A percentile compares a stretch with the other conserved stretches of the same genome.
phyloP scores from a whole-genome alignment of 2,113 vertebrate species.

The Symphodus melops region DNA sequence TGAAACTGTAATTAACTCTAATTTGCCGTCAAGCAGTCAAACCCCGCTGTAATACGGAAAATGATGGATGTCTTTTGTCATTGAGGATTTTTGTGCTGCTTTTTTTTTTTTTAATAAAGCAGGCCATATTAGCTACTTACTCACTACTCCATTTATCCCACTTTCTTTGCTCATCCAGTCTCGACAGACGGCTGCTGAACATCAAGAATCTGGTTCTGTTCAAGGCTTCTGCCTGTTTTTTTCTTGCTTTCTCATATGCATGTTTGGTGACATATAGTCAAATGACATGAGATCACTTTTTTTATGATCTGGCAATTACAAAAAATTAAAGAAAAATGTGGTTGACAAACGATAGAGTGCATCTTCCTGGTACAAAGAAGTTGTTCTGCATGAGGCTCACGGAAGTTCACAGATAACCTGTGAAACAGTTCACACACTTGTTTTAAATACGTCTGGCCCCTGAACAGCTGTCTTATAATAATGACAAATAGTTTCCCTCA shows the following conservation, averaged over 20 bases:
- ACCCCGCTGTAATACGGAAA: not conserved
- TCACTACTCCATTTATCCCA: not conserved
- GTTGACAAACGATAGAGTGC: too few species aligned
- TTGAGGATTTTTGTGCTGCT: slow-evolving; percentile 38
- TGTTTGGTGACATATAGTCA: not conserved
- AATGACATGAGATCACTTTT: not conserved
- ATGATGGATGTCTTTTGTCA: slow-evolving; percentile 49
- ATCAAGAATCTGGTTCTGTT: not conserved
- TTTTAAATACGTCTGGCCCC: slow-evolving; percentile 40
- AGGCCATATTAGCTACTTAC: slow-evolving; percentile 28
- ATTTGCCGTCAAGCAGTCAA: slow-evolving; percentile 71
- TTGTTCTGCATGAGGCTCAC: not conserved
- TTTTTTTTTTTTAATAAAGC: slow-evolving; percentile 61
- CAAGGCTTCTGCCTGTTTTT: not conserved
- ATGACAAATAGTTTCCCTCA: slow-evolving; percentile 74
- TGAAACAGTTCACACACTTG: slow-evolving; percentile 30
- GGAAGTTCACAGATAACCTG: not conserved
- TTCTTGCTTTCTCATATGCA: not conserved
- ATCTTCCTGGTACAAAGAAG: not conserved
- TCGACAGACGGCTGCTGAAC: not conserved
- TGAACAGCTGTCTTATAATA: slow-evolving; percentile 74
- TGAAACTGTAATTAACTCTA: slow-evolving; percentile 56
- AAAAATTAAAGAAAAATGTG: too few species aligned
- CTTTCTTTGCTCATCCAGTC: too few species aligned
- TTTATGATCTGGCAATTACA: not conserved